Evolutionary conservation across 2,797 vertebrate species (phyloP).

Genomic region (Karalla daura): DNA sequence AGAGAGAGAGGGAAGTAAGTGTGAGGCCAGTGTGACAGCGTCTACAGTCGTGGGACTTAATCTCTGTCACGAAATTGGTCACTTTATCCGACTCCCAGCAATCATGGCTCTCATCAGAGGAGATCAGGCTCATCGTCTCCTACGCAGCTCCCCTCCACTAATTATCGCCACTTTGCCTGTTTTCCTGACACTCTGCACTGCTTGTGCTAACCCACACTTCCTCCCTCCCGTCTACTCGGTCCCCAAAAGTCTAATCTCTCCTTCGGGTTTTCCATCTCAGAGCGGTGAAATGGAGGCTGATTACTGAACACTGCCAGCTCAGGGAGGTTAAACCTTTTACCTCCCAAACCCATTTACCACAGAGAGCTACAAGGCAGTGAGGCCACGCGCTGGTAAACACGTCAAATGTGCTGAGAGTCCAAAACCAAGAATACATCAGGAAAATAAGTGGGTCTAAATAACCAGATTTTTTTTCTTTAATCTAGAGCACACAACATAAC

Average conservation of each 20-base stretch:
- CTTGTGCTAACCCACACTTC: conserved; percentile 13
- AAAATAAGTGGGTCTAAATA: too few relatives aligned
- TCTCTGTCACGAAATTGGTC: conserved; percentile 30
- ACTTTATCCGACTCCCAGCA: conserved; percentile 40
- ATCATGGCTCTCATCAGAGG: conserved; percentile 42
- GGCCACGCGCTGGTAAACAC: conserved; percentile 43
- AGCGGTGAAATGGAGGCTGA: conserved; percentile 46
- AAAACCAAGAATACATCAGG: conserved; percentile 26
- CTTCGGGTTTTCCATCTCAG: conserved; percentile 48
- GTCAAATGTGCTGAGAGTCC: conserved; percentile 24
- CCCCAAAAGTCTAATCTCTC: conserved; percentile 48
- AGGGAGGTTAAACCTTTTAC: conserved; percentile 51
- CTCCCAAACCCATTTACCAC: conserved; percentile 37
- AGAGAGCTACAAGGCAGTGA: conserved; percentile 25
- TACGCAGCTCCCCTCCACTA: conserved; percentile 16
- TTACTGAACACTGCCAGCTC: conserved; percentile 23
- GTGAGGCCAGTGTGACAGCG: background rate
- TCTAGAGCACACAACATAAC: too few relatives aligned
- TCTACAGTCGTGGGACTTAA: background rate
- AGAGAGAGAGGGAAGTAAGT: too few relatives aligned
- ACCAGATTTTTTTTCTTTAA: too few relatives aligned
- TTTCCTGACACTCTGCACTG: conserved; percentile 39
- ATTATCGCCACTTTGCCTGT: conserved; percentile 50
- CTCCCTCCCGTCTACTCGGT: conserved; percentile 15
- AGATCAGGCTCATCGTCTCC: conserved; percentile 47